A percentile compares a stretch with the other conserved stretches of the same genome.
Conservation (phyloP, 2,113 vertebrate species). For the Puffinus mauretanicus region DNA sequence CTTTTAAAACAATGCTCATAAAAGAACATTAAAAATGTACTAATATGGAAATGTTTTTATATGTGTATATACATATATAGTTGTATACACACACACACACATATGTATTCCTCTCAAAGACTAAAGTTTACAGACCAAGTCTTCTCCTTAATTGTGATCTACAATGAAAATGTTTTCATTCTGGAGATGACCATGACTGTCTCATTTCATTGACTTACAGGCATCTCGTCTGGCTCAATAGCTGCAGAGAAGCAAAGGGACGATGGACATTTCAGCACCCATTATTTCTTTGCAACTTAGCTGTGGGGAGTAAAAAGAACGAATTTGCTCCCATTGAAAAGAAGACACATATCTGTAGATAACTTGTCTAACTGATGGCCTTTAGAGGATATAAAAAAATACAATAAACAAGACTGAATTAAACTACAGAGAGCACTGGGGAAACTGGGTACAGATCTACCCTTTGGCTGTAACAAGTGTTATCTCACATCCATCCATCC, state of each 20-base stretch:
- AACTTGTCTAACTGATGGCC: not conserved
- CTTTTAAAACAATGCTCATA: not conserved
- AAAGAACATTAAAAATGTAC: not conserved
- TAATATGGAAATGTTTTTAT: not conserved
- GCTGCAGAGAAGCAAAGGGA: not conserved
- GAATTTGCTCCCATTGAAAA: not conserved
- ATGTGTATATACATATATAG: fast-evolving
- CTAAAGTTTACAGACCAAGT: not conserved
- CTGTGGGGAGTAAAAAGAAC: not conserved
- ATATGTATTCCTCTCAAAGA: not conserved
- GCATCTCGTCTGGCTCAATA: not conserved
- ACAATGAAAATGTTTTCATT: not conserved
- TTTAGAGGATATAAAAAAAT: not conserved
- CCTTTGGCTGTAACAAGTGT: not conserved
- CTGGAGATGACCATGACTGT: not conserved
- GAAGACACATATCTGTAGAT: not conserved
- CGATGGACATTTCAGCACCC: not conserved
- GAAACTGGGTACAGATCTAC: not conserved
- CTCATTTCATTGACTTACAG: not conserved
- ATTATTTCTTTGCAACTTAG: not conserved
- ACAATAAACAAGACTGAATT: not conserved
- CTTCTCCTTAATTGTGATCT: not conserved
- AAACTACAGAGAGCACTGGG: not conserved
- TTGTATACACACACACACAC: not conserved
- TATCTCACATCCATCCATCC: not conserved